Conservation (phyloP, 2,113 vertebrate species). For the Hippocampus zosterae region DNA sequence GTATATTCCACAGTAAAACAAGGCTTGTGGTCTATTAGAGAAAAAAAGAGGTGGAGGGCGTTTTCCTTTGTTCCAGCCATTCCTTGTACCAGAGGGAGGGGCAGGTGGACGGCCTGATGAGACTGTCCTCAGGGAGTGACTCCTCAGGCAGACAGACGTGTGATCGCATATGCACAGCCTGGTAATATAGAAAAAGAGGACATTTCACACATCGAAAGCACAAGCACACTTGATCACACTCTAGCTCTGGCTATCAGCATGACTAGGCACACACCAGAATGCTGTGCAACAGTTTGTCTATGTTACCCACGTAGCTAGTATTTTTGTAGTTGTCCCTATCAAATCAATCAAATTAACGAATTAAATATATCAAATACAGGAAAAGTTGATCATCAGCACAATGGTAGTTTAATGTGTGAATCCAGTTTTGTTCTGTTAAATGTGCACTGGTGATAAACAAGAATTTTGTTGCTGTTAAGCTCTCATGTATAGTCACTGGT, state of each 20-base stretch:
- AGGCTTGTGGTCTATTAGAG: conserved; percentile 18
- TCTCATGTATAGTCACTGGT: not conserved
- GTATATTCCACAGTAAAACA: not conserved
- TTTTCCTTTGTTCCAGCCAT: conserved; percentile 45
- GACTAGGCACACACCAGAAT: too few relatives aligned
- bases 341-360: too few relatives aligned
- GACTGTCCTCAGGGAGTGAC: conserved; percentile 40
- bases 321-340: too few relatives aligned
- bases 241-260: too few relatives aligned
- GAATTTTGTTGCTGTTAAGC: not conserved
- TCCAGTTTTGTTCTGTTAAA: not conserved
- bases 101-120: conserved; percentile 26
- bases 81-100: conserved; percentile 30
- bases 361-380: not conserved
- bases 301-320: too few relatives aligned
- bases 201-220: conserved; percentile 7
- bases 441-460: not conserved
- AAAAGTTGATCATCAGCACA: not conserved
- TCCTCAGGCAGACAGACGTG: conserved; percentile 16
- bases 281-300: too few relatives aligned
- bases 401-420: not conserved
- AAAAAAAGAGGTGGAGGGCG: conserved; percentile 12
- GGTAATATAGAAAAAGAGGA: conserved; percentile 12
- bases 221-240: not conserved
- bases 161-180: not conserved